phyloP scores from a whole-genome alignment of 1,140 invertebrate species.

The Propsilocerus akamusi region DNA sequence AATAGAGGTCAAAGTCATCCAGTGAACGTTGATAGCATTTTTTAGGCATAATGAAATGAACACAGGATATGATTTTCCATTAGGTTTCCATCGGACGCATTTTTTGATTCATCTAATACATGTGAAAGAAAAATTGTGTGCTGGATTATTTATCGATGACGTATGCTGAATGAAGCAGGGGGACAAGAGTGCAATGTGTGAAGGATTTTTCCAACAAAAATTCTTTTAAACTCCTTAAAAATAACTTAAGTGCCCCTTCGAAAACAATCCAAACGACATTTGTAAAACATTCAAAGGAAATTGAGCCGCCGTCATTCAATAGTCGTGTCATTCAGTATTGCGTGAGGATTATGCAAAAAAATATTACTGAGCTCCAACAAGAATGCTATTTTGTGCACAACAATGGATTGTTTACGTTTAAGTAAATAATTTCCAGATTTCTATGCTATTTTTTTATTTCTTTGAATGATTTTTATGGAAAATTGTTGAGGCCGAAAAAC shows the following conservation, averaged over 20 bases:
- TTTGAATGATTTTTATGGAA: no score
- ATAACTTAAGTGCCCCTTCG: not conserved
- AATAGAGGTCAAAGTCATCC: not conserved
- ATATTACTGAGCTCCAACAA: not conserved
- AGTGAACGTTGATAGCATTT: no score
- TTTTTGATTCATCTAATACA: no score
- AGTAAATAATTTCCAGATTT: conserved; percentile 1
- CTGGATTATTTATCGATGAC: conserved; percentile 2
- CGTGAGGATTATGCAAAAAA: conserved; percentile 2
- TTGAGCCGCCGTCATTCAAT: no score
- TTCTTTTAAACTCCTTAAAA: not conserved
- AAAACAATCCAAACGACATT: not conserved
- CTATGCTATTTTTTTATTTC: not conserved
- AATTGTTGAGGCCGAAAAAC: no score
- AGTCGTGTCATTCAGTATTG: not conserved
- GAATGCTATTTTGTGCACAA: not conserved
- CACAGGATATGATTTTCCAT: not conserved
- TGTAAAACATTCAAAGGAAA: no score
- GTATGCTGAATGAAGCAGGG: not conserved
- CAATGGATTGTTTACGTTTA: conserved; percentile 3
- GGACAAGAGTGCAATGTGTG: conserved; percentile 2
- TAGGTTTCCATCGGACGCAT: not conserved
- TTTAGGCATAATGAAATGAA: no score
- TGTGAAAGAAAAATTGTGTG: no score
- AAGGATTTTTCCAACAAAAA: no score